Evolutionary conservation across 2,888 invertebrate species (phyloP).

Genomic region (Eupithecia abbreviata): DNA sequence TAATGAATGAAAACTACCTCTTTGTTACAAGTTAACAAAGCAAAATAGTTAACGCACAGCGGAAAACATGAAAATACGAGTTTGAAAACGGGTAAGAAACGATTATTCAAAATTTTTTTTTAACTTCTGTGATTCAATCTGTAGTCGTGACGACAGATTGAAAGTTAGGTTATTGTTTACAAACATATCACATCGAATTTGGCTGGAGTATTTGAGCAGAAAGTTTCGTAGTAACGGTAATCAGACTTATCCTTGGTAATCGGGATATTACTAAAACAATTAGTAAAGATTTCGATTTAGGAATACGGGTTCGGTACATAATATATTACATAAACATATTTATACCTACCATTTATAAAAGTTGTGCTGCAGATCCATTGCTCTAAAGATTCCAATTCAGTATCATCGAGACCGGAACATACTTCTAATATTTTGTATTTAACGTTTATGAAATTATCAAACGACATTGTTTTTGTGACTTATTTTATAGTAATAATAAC

Average conservation of each 20-base stretch:
- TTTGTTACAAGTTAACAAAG: neutral
- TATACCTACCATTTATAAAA: constrained; percentile 64
- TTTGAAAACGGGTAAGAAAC: too few relatives aligned
- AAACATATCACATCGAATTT: too few relatives aligned
- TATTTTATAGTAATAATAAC: neutral
- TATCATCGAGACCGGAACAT: constrained; percentile 61
- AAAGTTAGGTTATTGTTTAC: too few relatives aligned
- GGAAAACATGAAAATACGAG: too few relatives aligned
- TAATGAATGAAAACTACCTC: neutral
- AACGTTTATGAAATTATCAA: constrained; percentile 49
- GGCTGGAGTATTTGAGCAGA: too few relatives aligned
- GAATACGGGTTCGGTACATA: too few relatives aligned
- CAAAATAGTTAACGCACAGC: neutral
- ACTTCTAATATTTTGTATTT: constrained; percentile 67
- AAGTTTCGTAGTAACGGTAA: neutral
- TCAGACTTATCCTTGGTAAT: neutral
- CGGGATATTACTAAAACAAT: neutral
- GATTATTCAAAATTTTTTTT: too few relatives aligned
- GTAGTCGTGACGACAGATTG: too few relatives aligned
- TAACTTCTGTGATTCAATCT: too few relatives aligned
- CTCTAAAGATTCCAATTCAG: constrained; percentile 64
- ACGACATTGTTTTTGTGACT: constrained; percentile 51
- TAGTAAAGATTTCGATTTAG: neutral
- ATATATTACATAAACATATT: too few relatives aligned
- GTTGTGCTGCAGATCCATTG: constrained; percentile 70